These are phyloP conservation scores for Onychomys leucogaster DNA, from an alignment of 2,797 vertebrate genomes.

Conservation along the genomic window DNA sequence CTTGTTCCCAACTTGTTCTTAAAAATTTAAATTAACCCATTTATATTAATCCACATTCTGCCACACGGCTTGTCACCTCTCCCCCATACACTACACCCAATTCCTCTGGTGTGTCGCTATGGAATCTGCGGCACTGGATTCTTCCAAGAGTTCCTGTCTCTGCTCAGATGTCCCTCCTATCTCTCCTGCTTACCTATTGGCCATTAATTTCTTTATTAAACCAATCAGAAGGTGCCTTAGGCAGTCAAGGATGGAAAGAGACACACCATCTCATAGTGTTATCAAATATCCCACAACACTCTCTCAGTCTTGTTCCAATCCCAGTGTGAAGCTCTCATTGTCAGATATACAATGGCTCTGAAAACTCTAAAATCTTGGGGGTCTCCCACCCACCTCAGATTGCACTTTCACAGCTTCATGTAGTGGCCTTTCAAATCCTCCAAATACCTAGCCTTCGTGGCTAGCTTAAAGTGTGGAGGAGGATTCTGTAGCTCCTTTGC, in stretches of 20 bases:
- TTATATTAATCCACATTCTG: neutral
- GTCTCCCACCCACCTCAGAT: too few relatives aligned
- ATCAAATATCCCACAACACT: neutral
- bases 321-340: neutral
- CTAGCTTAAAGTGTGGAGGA: neutral
- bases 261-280: neutral
- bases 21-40: neutral
- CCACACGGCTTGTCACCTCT: neutral
- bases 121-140: neutral
- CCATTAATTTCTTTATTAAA: neutral
- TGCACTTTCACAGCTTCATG: neutral
- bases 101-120: neutral
- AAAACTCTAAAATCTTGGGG: neutral
- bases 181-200: neutral
- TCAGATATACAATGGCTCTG: too few relatives aligned
- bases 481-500: neutral
- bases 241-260: neutral
- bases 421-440: neutral
- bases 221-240: neutral
- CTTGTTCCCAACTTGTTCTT: neutral
- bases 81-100: neutral
- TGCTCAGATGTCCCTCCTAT: too few relatives aligned
- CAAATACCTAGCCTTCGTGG: too few relatives aligned
- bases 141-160: neutral
- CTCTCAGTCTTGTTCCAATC: neutral